phyloP scores from a whole-genome alignment of 2,113 vertebrate species.

The Atherinomorus stipes region DNA sequence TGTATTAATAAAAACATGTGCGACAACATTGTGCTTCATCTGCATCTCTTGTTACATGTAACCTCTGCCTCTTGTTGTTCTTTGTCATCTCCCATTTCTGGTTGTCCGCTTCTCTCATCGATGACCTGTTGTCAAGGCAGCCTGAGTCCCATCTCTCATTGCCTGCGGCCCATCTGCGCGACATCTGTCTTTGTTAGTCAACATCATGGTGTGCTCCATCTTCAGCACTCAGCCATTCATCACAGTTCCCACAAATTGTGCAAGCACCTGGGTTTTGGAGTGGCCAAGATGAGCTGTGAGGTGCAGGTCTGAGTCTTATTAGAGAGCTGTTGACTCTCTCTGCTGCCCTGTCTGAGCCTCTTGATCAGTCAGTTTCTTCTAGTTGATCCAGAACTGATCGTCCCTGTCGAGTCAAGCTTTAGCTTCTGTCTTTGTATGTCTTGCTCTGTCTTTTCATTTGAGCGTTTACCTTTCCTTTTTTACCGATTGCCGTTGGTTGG shows the following conservation, averaged over 20 bases:
- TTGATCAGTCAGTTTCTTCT: constrained; percentile 48
- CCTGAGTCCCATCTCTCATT: constrained; percentile 73
- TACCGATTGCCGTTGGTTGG: constrained; percentile 28
- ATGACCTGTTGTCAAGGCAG: constrained; percentile 68
- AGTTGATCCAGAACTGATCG: constrained; percentile 58
- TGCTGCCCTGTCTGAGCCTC: constrained; percentile 57
- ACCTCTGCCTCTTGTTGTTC: constrained; percentile 56
- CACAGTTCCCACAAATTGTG: constrained; percentile 62
- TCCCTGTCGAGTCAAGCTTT: constrained; percentile 39
- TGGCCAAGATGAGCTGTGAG: constrained; percentile 48
- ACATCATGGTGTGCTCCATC: constrained; percentile 73
- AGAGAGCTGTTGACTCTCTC: constrained; percentile 54
- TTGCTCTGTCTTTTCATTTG: constrained; percentile 26
- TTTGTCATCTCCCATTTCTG: constrained; percentile 69
- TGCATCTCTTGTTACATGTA: constrained; percentile 56
- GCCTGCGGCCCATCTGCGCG: constrained; percentile 65
- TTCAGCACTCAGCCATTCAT: constrained; percentile 66
- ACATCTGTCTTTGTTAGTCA: constrained; percentile 81
- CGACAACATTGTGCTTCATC: constrained; percentile 41
- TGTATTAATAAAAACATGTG: constrained; percentile 18
- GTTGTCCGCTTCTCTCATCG: constrained; percentile 56
- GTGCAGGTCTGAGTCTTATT: constrained; percentile 67
- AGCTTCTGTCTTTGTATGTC: constrained; percentile 32
- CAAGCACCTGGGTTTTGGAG: constrained; percentile 64
- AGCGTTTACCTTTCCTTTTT: constrained; percentile 12